phyloP scores from a whole-genome alignment of 2,113 vertebrate genomes.

The Elaphurus davidianus region DNA sequence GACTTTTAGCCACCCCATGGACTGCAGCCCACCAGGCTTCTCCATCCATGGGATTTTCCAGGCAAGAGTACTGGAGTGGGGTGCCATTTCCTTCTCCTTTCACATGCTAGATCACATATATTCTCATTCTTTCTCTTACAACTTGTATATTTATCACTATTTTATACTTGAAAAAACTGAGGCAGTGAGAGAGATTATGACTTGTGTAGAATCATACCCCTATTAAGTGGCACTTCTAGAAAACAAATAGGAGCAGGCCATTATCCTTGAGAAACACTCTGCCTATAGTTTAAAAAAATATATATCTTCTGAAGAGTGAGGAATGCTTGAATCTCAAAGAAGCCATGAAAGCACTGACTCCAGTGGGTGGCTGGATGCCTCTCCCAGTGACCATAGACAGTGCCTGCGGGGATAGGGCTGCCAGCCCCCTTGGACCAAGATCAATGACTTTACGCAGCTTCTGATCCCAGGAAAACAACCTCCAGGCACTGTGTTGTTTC shows the following conservation, averaged over 20 bases:
- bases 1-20: accelerated
- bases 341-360: not conserved
- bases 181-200: not conserved
- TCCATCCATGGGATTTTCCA: not conserved
- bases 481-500: not conserved
- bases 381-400: not conserved
- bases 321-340: not conserved
- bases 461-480: not conserved
- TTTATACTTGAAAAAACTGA: not conserved
- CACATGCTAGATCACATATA: no score
- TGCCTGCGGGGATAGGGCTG: not conserved
- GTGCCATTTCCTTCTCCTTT: not conserved
- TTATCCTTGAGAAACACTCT: not conserved
- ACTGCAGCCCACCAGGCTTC: not conserved
- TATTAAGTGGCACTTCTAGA: not conserved
- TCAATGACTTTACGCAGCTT: not conserved
- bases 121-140: not conserved
- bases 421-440: accelerated
- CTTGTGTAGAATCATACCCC: not conserved
- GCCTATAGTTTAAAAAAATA: not conserved
- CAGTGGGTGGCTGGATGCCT: no score
- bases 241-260: not conserved
- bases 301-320: not conserved
- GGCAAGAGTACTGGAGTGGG: not conserved
- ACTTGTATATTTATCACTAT: not conserved